Evolutionary conservation across 1,140 invertebrate genomes (phyloP).

Genomic region (Pseudomyrmex dendroicus): DNA sequence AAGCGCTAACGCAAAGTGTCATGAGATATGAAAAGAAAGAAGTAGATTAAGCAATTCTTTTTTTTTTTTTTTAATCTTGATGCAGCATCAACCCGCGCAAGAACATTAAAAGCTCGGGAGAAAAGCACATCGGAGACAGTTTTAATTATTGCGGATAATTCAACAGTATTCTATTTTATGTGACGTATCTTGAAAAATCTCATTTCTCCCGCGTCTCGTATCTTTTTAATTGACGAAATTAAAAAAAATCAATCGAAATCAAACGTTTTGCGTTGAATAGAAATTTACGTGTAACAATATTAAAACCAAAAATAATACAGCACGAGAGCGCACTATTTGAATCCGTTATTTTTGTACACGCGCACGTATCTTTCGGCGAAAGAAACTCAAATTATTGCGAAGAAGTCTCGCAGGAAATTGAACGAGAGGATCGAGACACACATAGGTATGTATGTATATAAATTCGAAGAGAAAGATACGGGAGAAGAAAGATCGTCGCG

Average conservation of each 20-base stretch:
- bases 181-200: background rate
- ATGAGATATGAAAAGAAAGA: background rate
- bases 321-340: too few relatives aligned
- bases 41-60: background rate
- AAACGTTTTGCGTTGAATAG: background rate
- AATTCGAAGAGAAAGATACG: conserved; percentile 22
- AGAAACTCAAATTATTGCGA: background rate
- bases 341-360: too few relatives aligned
- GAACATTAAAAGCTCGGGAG: conserved; percentile 18
- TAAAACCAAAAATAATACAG: too few relatives aligned
- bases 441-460: background rate
- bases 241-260: background rate
- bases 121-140: background rate
- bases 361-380: too few relatives aligned
- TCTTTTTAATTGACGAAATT: background rate
- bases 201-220: background rate
- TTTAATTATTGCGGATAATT: conserved; percentile 29
- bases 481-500: too few relatives aligned
- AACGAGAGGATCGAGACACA: too few relatives aligned
- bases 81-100: background rate
- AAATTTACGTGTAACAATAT: background rate
- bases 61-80: background rate
- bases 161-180: background rate
- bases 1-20: conserved; percentile 22
- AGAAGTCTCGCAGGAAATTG: background rate